Base-by-base conservation (phyloP, 30 jellyfish, hydroid and myxozoan species). In the Clytia hemisphaerica region DNA sequence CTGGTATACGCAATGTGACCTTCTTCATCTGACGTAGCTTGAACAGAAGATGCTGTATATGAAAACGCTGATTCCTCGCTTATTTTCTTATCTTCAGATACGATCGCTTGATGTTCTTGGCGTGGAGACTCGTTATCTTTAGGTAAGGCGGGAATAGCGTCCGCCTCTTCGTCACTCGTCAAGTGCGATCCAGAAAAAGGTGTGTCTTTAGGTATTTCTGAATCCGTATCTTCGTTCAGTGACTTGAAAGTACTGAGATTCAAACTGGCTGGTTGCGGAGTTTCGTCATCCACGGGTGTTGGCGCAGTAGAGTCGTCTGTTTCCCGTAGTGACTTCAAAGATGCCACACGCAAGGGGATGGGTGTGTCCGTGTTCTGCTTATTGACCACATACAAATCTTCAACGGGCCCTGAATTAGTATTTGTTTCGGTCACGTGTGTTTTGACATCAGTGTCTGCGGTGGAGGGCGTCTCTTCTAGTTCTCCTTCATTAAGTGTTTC, bases 121-220 rank as follows among this genome's bases (percentile, higher is more conserved):
- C n/a, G n/a, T n/a, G n/a, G n/a, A n/a, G n/a, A n/a, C n/a, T n/a
- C n/a, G n/a, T n/a, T n/a, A 45, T 69, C 76, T 15, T 53, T 30
- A 45, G 81, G 81, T 21, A 45, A 30, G 36, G 34, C 49, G 0
- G 59, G 51, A 50, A 18, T 45, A 21, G 49, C 26, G 6, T 57
- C 35, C n/a, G n/a, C n/a, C 33, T 69, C 81, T 45, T 69, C 81
- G n/a, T 69, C 81, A 4, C 81, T 69, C 26, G 81, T 69, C 55
- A 45, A 45, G 42, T 57, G 25, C 6, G 70, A 57, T 45, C 30
- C 75, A 22, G 81, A 69, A 44, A n/a, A 69, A 29, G 81, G 29
- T 15, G 81, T 69, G 40, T 69, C 81, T 29, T 69, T 69, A 15
- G 81, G 81, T 29, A 69, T n/a, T 3, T 65, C 78, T 45, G 71